phyloP scores from a whole-genome alignment of 2,113 vertebrate genomes.

The Atlantisia rogersi region DNA sequence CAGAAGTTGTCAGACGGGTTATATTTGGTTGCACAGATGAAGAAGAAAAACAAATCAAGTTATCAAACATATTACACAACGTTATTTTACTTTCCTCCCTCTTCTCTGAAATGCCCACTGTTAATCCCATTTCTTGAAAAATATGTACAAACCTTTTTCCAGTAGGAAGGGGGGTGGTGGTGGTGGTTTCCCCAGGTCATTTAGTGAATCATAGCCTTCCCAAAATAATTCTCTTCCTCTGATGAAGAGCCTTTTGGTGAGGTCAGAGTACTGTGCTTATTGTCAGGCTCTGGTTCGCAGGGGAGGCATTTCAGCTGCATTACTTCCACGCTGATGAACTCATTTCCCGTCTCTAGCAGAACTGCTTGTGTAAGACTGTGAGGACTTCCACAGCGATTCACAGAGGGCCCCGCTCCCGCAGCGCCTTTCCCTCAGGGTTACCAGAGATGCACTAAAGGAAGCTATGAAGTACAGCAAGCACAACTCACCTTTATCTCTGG shows the following conservation, averaged over 20 bases:
- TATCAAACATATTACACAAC: background rate
- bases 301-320: background rate
- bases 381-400: background rate
- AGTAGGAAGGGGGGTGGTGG: background rate
- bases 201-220: background rate
- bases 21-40: background rate
- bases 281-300: background rate
- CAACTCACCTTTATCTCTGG: background rate
- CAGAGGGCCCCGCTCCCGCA: background rate
- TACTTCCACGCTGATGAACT: background rate
- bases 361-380: rapidly evolving
- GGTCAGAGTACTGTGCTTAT: rapidly evolving
- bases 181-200: background rate
- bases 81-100: background rate
- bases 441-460: rapidly evolving
- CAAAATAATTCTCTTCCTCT: background rate
- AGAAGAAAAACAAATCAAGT: background rate
- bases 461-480: background rate
- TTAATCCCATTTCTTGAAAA: background rate
- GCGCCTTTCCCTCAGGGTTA: background rate
- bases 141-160: background rate
- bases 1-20: background rate
- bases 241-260: background rate
- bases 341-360: background rate
- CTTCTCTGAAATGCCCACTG: background rate